These are phyloP conservation scores for Apeltes quadracus DNA, from an alignment of 2,113 vertebrate genomes.

Conservation along the genomic window DNA sequence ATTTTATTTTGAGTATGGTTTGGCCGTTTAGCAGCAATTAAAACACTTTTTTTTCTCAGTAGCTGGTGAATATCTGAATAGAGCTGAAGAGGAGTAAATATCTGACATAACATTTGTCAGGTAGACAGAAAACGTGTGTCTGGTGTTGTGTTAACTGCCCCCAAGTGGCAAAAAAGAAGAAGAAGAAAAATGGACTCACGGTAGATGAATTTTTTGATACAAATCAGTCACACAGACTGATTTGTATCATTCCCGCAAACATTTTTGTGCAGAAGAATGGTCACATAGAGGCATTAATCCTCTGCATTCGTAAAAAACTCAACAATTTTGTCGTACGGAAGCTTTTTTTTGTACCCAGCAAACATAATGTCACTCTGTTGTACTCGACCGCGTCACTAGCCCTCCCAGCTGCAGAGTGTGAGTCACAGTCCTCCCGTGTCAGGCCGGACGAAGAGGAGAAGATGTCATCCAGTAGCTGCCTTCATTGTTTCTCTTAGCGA, in stretches of 20 bases:
- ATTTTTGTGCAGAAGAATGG: background rate
- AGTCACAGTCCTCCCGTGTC: background rate
- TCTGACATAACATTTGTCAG: background rate
- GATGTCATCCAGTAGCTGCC: background rate
- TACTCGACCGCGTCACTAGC: background rate
- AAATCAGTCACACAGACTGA: background rate
- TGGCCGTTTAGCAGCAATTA: background rate
- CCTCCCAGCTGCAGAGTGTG: conserved; percentile 7
- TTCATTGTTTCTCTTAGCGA: background rate
- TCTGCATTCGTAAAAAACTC: background rate
- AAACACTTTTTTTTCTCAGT: background rate
- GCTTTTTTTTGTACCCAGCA: background rate
- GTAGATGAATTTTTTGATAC: background rate
- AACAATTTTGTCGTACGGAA: background rate
- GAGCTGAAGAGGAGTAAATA: background rate
- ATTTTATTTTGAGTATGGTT: no score
- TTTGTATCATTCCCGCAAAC: background rate
- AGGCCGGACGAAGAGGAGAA: background rate
- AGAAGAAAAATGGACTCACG: background rate
- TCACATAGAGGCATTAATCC: background rate
- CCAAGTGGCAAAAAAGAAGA: background rate
- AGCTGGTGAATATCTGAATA: background rate
- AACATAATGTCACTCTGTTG: background rate
- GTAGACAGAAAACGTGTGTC: background rate
- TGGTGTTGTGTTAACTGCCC: background rate